Conservation (phyloP, 2,113 vertebrate genomes). For the Hippolais icterina region DNA sequence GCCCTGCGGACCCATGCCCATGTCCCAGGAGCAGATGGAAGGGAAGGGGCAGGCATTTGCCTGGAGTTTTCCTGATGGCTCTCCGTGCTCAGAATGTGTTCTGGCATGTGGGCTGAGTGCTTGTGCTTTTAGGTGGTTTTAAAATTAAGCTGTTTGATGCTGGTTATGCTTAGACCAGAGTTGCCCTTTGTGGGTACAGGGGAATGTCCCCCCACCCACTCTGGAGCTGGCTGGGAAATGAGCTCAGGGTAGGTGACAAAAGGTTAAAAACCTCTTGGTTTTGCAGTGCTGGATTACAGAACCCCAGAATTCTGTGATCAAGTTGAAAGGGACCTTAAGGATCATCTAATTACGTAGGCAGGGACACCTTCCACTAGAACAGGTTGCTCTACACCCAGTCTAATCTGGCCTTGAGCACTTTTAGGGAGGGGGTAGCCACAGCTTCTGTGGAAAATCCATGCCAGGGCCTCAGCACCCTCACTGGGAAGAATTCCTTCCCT, state of each 20-base stretch:
- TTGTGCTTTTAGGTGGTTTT: background rate
- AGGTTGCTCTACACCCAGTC: background rate
- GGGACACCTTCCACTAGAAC: background rate
- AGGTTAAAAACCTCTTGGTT: background rate
- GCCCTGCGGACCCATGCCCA: accelerated
- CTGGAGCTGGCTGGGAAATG: background rate
- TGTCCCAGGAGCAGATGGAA: background rate
- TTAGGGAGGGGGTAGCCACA: background rate
- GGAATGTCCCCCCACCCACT: background rate
- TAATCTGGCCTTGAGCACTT: background rate
- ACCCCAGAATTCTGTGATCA: background rate
- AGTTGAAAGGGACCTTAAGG: background rate
- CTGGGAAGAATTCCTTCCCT: background rate
- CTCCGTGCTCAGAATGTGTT: background rate
- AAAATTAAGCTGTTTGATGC: background rate
- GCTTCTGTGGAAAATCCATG: background rate
- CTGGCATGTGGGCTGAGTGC: background rate
- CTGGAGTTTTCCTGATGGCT: background rate
- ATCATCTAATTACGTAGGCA: background rate
- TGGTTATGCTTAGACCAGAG: background rate
- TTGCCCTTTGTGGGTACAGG: accelerated
- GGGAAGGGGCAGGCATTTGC: background rate
- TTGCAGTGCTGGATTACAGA: background rate
- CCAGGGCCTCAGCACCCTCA: background rate
- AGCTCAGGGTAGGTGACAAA: background rate